phyloP scores from a whole-genome alignment of 2,797 vertebrate species.

The Hapalemur alaotrensis region DNA sequence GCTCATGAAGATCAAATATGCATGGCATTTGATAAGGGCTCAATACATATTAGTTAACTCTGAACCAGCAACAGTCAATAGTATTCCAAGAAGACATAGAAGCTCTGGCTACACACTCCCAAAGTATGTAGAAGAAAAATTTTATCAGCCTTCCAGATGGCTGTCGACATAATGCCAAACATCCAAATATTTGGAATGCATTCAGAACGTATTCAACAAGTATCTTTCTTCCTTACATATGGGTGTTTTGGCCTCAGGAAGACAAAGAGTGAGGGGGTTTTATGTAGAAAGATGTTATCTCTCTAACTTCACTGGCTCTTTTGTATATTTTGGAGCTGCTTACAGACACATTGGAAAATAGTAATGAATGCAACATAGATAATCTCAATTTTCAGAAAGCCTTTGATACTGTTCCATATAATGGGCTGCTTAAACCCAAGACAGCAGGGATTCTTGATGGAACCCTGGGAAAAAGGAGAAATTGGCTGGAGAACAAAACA shows the following conservation, averaged over 20 bases:
- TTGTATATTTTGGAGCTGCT: conserved; percentile 71
- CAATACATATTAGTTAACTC: not conserved
- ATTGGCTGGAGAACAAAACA: conserved; percentile 72
- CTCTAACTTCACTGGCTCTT: conserved; percentile 54
- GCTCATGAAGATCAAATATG: not conserved
- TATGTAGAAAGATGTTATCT: conserved; percentile 66
- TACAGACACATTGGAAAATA: conserved; percentile 60
- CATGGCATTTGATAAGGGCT: not conserved
- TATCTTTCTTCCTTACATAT: conserved; percentile 55
- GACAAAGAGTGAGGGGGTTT: conserved; percentile 25
- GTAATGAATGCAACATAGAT: conserved; percentile 66
- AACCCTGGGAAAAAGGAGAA: conserved; percentile 68
- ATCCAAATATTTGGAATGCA: conserved; percentile 58
- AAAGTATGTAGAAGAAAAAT: conserved; percentile 39
- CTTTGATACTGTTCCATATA: conserved; percentile 71
- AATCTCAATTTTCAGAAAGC: conserved; percentile 72
- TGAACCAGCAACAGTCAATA: not conserved
- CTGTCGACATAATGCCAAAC: conserved; percentile 60
- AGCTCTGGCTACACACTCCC: conserved; percentile 25
- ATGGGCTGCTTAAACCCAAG: conserved; percentile 69
- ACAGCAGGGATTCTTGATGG: conserved; percentile 66
- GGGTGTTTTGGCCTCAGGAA: conserved; percentile 62
- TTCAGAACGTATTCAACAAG: conserved; percentile 55
- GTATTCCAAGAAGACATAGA: conserved; percentile 39
- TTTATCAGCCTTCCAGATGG: conserved; percentile 60